Evolutionary conservation across 2,888 invertebrate species (phyloP).

Genomic region (Mythimna lalbum): DNA sequence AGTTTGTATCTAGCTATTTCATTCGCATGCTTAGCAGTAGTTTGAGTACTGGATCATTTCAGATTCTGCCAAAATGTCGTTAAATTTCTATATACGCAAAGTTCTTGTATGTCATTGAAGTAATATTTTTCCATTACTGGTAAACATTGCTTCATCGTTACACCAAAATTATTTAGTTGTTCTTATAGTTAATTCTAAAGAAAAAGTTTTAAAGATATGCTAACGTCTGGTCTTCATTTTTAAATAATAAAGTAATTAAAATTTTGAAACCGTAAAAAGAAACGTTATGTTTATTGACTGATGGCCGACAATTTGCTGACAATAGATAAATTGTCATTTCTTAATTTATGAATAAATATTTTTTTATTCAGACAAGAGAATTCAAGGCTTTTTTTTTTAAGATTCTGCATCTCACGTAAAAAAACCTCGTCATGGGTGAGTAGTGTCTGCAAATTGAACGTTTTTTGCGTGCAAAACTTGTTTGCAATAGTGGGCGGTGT

Average conservation of each 20-base stretch:
- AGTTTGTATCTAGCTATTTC: constrained; percentile 29
- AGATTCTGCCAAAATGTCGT: constrained; percentile 43
- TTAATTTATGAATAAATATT: constrained; percentile 71
- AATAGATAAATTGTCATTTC: constrained; percentile 72
- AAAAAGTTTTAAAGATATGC: not conserved
- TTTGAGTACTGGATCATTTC: constrained; percentile 16
- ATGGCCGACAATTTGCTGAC: constrained; percentile 66
- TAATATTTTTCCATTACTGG: not conserved
- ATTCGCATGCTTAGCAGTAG: constrained; percentile 27
- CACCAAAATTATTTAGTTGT: not conserved
- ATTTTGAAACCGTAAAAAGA: constrained; percentile 33
- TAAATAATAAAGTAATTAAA: not conserved
- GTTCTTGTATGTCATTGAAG: not conserved
- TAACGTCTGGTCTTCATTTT: not conserved
- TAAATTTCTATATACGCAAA: constrained; percentile 32
- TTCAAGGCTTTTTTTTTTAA: constrained; percentile 68
- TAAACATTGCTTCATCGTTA: not conserved
- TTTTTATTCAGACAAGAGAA: constrained; percentile 68
- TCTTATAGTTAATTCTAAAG: too few species aligned
- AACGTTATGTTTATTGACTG: constrained; percentile 66
- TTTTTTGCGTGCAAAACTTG: constrained; percentile 64
- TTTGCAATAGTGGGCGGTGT: constrained; percentile 85
- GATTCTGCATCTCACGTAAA: constrained; percentile 62
- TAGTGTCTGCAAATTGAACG: constrained; percentile 67
- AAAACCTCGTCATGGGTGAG: constrained; percentile 84